phyloP scores from a whole-genome alignment of 2,113 vertebrate species.

The Gymnarchus niloticus region DNA sequence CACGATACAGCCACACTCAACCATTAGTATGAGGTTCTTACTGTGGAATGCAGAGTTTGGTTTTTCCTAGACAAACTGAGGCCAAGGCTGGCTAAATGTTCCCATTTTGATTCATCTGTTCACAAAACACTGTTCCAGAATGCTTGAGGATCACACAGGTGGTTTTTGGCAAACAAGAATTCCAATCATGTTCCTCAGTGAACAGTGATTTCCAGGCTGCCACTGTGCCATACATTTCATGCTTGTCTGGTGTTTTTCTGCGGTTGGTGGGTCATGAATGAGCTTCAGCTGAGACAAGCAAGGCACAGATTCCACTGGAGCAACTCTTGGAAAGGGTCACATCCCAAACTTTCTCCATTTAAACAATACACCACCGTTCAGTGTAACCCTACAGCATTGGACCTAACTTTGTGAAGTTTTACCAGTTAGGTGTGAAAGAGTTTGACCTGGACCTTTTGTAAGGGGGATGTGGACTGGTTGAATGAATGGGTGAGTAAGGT shows the following conservation, averaged over 20 bases:
- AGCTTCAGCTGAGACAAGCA: not conserved
- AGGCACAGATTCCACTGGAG: not conserved
- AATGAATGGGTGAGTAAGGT: no score
- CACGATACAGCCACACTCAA: not conserved
- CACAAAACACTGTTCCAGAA: not conserved
- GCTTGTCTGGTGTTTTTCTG: not conserved
- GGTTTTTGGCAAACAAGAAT: not conserved
- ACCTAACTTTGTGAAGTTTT: no score
- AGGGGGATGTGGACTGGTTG: no score
- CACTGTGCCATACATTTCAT: not conserved
- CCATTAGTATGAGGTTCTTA: not conserved
- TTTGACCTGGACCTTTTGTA: no score
- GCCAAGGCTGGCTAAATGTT: not conserved
- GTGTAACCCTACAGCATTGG: no score
- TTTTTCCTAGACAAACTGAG: not conserved
- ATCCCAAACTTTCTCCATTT: not conserved
- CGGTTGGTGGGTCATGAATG: not conserved
- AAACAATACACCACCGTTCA: not conserved
- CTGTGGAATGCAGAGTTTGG: not conserved
- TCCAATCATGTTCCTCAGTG: no score
- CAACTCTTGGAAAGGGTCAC: not conserved
- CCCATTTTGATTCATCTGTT: not conserved
- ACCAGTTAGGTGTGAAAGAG: no score
- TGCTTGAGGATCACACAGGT: not conserved
- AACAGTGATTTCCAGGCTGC: not conserved